Evolutionary conservation across 2,888 invertebrate species (phyloP).

Genomic region (Mesorhabditis belari): DNA sequence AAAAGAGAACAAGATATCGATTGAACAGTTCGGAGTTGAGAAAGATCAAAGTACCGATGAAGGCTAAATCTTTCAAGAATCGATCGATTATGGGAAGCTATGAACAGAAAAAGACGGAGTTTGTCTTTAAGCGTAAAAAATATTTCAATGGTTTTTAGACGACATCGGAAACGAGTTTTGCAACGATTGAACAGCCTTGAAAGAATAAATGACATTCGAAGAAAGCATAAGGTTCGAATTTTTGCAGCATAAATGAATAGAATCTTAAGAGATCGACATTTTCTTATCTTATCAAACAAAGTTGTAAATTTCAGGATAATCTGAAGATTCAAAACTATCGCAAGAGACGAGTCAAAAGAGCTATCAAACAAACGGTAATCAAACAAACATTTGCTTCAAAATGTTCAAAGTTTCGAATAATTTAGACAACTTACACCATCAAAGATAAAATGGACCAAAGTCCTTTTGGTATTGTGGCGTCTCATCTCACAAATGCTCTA

Average conservation of each 20-base stretch:
- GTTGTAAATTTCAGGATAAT: too few species aligned
- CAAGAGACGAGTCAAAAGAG: not conserved
- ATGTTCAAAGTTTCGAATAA: not conserved
- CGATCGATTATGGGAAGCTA: not conserved
- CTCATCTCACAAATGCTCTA: not conserved
- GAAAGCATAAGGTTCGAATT: too few species aligned
- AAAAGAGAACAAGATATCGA: too few species aligned
- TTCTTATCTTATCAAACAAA: too few species aligned
- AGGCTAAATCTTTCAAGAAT: not conserved
- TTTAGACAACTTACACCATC: not conserved
- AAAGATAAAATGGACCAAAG: not conserved
- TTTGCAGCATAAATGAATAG: too few species aligned
- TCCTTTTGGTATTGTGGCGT: not conserved
- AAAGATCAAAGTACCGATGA: not conserved
- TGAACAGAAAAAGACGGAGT: not conserved
- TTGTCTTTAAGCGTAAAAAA: too few species aligned
- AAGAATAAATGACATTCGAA: too few species aligned
- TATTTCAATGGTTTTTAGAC: not conserved
- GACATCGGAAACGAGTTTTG: not conserved
- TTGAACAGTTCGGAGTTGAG: too few species aligned
- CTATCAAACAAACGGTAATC: not conserved
- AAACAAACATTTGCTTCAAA: not conserved
- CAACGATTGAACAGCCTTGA: not conserved
- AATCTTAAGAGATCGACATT: too few species aligned
- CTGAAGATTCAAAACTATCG: too few species aligned